Evolutionary conservation across 2,113 vertebrate species (phyloP).

Genomic region (Romanogobio albipinnatus): DNA sequence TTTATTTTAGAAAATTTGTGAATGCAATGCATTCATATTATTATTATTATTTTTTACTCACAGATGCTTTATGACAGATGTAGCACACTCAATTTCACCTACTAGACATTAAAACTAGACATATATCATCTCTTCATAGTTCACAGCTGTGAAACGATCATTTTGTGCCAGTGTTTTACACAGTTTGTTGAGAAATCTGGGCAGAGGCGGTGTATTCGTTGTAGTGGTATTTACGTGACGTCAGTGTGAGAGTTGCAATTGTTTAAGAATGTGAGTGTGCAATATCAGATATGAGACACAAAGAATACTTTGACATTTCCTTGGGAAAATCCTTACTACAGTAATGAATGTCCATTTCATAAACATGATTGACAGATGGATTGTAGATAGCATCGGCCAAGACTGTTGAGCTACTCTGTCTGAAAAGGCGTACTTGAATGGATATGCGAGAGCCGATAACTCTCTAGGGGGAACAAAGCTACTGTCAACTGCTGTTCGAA

Average conservation of each 20-base stretch:
- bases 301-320: conserved; percentile 40
- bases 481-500: not conserved
- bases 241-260: conserved; percentile 28
- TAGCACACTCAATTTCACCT: not conserved
- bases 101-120: not conserved
- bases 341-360: conserved; percentile 45
- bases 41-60: not conserved
- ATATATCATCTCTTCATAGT: not conserved
- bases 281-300: conserved; percentile 43
- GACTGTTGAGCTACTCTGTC: not conserved
- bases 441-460: not conserved
- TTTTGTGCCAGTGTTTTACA: conserved; percentile 9
- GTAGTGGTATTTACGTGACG: conserved; percentile 6
- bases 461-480: not conserved
- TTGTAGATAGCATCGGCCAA: conserved; percentile 29
- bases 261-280: conserved; percentile 36
- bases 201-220: conserved; percentile 16
- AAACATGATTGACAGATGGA: conserved; percentile 29
- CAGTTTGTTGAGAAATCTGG: not conserved
- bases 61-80: not conserved
- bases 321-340: conserved; percentile 15
- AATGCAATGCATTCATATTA: not conserved
- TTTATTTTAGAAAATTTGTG: not conserved
- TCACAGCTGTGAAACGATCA: not conserved
- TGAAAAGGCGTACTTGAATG: not conserved